Conservation (phyloP, 2,797 vertebrate species). For the Xerus rutilus region DNA sequence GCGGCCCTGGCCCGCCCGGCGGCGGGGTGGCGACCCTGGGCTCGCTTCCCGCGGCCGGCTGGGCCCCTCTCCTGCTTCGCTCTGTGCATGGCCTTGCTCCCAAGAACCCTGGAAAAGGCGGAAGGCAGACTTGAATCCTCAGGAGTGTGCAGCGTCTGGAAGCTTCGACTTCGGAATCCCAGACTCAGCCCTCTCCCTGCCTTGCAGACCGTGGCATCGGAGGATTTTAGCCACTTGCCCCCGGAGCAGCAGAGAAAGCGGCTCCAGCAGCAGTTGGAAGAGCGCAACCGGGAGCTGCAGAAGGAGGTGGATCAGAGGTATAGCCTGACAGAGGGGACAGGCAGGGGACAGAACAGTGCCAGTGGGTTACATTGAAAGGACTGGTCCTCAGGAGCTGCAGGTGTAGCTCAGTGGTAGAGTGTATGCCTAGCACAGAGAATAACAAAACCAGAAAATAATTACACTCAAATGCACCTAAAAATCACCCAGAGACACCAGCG, state of each 20-base stretch:
- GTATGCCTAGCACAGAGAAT: too few relatives aligned
- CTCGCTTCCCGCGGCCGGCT: constrained; percentile 71
- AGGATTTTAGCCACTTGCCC: constrained; percentile 94
- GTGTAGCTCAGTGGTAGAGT: too few relatives aligned
- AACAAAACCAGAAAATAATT: neutral
- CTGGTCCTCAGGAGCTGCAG: too few relatives aligned
- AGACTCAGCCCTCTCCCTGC: neutral
- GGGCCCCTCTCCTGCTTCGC: constrained; percentile 75
- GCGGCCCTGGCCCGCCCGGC: constrained; percentile 3
- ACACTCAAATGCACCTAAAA: neutral
- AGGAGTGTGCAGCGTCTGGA: neutral
- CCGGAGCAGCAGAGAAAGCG: constrained; percentile 95
- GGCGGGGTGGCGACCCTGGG: constrained; percentile 63
- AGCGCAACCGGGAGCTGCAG: constrained; percentile 92
- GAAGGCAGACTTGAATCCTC: constrained; percentile 2
- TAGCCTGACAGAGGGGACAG: neutral
- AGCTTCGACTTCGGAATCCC: neutral
- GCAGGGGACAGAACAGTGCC: too few relatives aligned
- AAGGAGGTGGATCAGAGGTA: constrained; percentile 96
- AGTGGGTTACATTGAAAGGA: neutral
- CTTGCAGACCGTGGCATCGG: constrained; percentile 90
- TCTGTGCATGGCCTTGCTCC: constrained; percentile 73
- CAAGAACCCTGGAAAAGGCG: constrained; percentile 2
- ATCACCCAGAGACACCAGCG: neutral
- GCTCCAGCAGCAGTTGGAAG: constrained; percentile 93